Evolutionary conservation across 2,888 invertebrate genomes (phyloP).

Genomic region (Corbicula japonica): DNA sequence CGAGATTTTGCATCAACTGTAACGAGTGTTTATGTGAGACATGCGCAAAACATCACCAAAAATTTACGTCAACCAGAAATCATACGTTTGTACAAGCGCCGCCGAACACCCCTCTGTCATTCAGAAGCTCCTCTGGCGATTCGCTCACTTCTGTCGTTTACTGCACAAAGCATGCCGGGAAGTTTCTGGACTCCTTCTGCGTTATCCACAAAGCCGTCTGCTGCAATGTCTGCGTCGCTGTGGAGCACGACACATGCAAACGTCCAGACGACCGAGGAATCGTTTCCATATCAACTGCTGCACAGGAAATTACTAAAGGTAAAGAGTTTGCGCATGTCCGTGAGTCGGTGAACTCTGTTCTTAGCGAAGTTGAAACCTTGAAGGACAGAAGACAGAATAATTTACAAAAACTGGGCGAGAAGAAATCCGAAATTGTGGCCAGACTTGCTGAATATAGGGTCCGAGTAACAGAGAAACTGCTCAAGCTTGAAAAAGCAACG

Average conservation of each 20-base stretch:
- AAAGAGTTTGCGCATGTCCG: neutral
- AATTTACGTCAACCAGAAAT: neutral
- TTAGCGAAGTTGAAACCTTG: neutral
- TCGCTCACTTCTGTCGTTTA: neutral
- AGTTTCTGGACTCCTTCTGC: conserved; percentile 7
- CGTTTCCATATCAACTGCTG: neutral
- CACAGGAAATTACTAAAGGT: too few species aligned
- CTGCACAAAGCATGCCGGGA: conserved; percentile 18
- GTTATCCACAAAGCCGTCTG: conserved; percentile 3
- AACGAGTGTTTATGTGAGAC: neutral
- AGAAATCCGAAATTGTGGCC: neutral
- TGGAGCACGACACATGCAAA: neutral
- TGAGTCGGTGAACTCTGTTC: neutral
- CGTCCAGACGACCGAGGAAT: neutral
- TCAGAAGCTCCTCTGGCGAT: neutral
- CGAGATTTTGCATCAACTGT: conserved; percentile 12
- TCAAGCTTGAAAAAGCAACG: conserved; percentile 5
- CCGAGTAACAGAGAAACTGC: neutral
- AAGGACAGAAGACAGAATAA: neutral
- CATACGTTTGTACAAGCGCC: neutral
- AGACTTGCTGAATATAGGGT: neutral
- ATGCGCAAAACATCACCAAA: conserved; percentile 2
- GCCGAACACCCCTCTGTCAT: neutral
- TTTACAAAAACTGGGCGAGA: neutral
- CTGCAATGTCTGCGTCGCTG: conserved; percentile 17